Evolutionary conservation across 2,888 invertebrate genomes (phyloP), one percentile per base, ranked within the genome.

Genomic region (Euphydryas editha): DNA sequence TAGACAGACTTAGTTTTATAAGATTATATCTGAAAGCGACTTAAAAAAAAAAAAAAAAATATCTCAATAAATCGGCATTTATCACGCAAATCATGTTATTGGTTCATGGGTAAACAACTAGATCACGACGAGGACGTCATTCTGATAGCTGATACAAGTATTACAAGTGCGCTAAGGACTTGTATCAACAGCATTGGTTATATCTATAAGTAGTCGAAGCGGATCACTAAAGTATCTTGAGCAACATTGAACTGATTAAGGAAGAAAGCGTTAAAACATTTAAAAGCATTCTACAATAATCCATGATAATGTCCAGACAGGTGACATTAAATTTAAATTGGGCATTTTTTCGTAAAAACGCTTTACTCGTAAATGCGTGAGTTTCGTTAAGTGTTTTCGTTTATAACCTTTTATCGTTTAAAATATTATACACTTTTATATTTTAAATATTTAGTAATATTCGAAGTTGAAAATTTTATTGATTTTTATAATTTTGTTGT

Each of bases 251-350:
- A 55, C 59, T 54, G 15, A 60, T 65, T 65, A 55, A 55, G 39
- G 11, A 59, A 39, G 49, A 55, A 68, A 59, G 39, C 17, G 54
- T 61, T 68, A 59, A 30, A 30, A 30, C 8, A 30, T 30, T 30
- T 30, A 30, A 68, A 65, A 68, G 68, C 65, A 68, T 68, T 68
- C 47, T 59, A 21, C 59, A 65, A 62, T 68, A 54, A 63, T 44
- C 49, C 17, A 21, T 15, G 67, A 59, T 67, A 67, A 60, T 42
- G 17, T 11, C 2, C 21, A 20, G 60, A 58, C 44, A 36, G 11
- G 30, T 36, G 51, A 44, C 7, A 49, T 24, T 65, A 18, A 55
- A 46, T n/a, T 20, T 37, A 21, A 20, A 59, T 39, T 59, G 18
- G 15, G 21, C 37, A 30, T n/a, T 30, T 51, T 18, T 47, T 18